Conservation (phyloP, 2,888 invertebrate genomes). For the Tuberolachnus salignus region DNA sequence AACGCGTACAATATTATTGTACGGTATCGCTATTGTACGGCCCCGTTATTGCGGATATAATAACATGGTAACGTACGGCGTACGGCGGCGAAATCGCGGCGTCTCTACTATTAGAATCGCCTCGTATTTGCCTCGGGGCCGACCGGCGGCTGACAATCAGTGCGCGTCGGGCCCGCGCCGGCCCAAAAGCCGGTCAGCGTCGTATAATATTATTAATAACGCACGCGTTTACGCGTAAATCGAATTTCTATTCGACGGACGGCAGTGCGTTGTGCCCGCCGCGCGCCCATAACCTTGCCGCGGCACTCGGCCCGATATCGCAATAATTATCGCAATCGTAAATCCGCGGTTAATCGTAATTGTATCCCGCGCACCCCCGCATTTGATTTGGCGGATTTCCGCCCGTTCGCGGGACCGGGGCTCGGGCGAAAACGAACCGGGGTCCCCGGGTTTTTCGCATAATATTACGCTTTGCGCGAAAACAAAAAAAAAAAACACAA, state of each 20-base stretch:
- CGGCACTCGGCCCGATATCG: neutral
- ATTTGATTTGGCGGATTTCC: too few relatives aligned
- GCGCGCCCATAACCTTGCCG: neutral
- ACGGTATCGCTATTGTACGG: too few relatives aligned
- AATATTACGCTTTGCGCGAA: too few relatives aligned
- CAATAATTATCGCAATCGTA: too few relatives aligned
- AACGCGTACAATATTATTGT: too few relatives aligned
- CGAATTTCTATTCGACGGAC: neutral
- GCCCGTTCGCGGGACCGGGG: too few relatives aligned
- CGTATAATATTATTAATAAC: neutral
- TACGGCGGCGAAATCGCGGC: neutral
- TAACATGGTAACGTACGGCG: neutral
- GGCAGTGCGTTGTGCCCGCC: neutral
- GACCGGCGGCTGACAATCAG: constrained; percentile 15
- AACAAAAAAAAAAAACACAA: too few relatives aligned
- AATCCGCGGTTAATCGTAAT: constrained; percentile 16
- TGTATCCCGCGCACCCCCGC: too few relatives aligned
- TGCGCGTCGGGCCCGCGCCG: neutral
- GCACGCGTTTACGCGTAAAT: neutral
- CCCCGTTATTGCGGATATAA: neutral
- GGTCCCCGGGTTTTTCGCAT: too few relatives aligned
- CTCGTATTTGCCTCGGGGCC: constrained; percentile 11
- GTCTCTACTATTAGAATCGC: neutral
- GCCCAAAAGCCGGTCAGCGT: too few relatives aligned
- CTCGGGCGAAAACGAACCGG: too few relatives aligned